Conservation (phyloP, 1,140 invertebrate species). For the Hyphantria cunea region DNA sequence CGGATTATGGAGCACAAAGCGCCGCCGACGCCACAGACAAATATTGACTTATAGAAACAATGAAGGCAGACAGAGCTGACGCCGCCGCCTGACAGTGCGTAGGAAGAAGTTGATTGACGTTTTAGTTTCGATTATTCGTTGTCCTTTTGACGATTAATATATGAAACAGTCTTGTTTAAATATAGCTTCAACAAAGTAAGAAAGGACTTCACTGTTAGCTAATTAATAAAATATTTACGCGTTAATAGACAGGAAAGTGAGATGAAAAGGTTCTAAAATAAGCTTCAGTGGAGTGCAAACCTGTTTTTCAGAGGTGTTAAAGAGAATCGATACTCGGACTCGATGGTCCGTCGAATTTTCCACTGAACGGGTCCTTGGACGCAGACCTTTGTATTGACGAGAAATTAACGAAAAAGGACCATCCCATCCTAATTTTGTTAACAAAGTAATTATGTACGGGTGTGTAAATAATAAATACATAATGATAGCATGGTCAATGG, state of each 20-base stretch:
- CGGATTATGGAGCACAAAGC: constrained; percentile 70
- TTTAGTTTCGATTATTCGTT: constrained; percentile 28
- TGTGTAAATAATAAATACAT: constrained; percentile 35
- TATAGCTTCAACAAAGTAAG: constrained; percentile 15
- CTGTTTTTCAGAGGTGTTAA: constrained; percentile 78
- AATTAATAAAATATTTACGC: constrained; percentile 47
- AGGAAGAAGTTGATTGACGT: constrained; percentile 56
- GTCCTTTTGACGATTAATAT: constrained; percentile 9
- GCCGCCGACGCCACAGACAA: constrained; percentile 65
- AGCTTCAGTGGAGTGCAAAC: constrained; percentile 72
- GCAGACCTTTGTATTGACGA: constrained; percentile 70
- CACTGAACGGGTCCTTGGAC: constrained; percentile 69
- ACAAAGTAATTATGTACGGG: constrained; percentile 49
- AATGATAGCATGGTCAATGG: constrained; percentile 16
- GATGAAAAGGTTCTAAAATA: constrained; percentile 80
- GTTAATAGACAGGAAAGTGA: constrained; percentile 69
- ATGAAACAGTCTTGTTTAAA: constrained; percentile 9
- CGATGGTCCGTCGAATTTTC: constrained; percentile 76
- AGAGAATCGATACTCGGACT: constrained; percentile 71
- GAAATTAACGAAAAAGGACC: constrained; percentile 66
- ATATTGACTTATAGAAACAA: constrained; percentile 80
- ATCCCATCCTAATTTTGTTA: constrained; percentile 67
- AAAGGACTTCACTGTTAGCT: constrained; percentile 9
- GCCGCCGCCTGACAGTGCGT: constrained; percentile 45
- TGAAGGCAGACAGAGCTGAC: constrained; percentile 45